Evolutionary conservation across 2,113 vertebrate genomes (phyloP).

Genomic region (Rhinopithecus roxellana): DNA sequence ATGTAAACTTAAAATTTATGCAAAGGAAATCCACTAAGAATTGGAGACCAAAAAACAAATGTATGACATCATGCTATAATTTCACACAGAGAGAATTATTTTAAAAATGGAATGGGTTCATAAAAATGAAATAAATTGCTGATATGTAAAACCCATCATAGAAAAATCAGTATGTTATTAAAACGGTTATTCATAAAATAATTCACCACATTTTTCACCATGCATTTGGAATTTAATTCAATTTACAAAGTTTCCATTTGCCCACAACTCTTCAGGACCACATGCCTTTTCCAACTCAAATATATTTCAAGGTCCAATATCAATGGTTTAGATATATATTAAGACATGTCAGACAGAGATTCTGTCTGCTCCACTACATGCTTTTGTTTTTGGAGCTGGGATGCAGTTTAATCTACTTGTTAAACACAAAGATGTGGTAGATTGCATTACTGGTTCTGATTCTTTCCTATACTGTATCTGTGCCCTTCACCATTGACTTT

Average conservation of each 20-base stretch:
- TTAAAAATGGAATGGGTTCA: not conserved
- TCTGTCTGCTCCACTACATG: not conserved
- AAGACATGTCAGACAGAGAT: not conserved
- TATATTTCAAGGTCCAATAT: not conserved
- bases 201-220: not conserved
- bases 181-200: not conserved
- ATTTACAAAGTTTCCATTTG: slow-evolving; percentile 16
- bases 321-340: not conserved
- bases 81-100: not conserved
- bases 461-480: not conserved
- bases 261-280: not conserved
- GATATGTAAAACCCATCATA: not conserved
- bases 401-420: not conserved
- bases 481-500: not conserved
- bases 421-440: not conserved
- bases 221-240: slow-evolving; percentile 11
- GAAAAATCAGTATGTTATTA: not conserved
- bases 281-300: not conserved
- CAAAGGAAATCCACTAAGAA: not conserved
- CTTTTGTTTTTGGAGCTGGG: not conserved
- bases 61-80: not conserved
- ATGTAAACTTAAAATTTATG: not conserved
- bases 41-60: not conserved
- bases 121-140: not conserved
- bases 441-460: not conserved